Percentiles rank a stretch among this genome's conserved stretches.
Evolutionary conservation across 1,140 invertebrate genomes (phyloP).

Genomic region (Spodoptera litura): DNA sequence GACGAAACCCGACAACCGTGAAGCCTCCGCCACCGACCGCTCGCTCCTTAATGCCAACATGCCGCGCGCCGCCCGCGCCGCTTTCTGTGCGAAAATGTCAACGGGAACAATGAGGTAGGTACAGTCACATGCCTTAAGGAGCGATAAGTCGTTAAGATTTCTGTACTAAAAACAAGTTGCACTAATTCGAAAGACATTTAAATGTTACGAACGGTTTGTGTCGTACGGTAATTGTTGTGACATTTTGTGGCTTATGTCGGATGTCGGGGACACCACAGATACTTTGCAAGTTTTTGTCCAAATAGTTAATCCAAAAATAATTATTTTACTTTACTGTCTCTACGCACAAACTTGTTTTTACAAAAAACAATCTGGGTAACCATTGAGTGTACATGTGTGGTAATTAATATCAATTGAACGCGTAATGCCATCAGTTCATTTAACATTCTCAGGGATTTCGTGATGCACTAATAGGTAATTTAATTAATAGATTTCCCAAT

Average conservation of each 20-base stretch:
- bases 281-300: constrained; percentile 25
- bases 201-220: constrained; percentile 26
- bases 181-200: constrained; percentile 36
- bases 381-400: background rate
- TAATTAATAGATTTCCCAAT: constrained; percentile 83
- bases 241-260: constrained; percentile 6
- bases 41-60: background rate
- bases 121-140: background rate
- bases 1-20: constrained; percentile 23
- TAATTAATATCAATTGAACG: constrained; percentile 33
- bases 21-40: background rate
- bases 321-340: background rate
- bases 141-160: constrained; percentile 22
- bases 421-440: constrained; percentile 36
- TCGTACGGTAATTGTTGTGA: constrained; percentile 33
- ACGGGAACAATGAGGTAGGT: background rate
- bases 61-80: background rate
- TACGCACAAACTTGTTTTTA: no score
- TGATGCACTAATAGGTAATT: constrained; percentile 58
- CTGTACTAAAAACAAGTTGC: constrained; percentile 4
- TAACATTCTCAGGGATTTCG: constrained; percentile 43
- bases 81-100: constrained; percentile 3
- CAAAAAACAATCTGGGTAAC: background rate
- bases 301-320: constrained; percentile 4
- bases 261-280: constrained; percentile 12